Base-by-base conservation (phyloP, 2,113 vertebrate species). In the Pachypanchax playfairii region DNA sequence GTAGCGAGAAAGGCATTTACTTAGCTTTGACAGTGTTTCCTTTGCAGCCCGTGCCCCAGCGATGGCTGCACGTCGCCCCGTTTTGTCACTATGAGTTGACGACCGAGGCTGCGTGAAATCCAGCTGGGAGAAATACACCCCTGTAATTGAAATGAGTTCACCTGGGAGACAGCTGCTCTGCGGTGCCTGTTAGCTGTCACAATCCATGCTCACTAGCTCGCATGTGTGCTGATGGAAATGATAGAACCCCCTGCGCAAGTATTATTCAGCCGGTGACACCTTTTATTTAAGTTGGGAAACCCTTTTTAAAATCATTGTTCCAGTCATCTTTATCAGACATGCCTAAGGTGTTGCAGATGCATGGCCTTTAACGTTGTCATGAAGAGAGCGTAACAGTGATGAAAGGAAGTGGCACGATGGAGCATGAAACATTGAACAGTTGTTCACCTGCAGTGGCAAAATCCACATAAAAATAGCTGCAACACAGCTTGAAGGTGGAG, bases 131-230 rank as follows among this genome's bases (percentile, higher is more conserved):
- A 65, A 56, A 79, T 76, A 52, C 66, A 43, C 67, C 62, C 49
- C 51, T 70, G 47, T 88, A 89, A 91, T 90, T 90, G 88, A 91
- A 91, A 90, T 82, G 65, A 73, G 82, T 79, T 80, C 88, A 85
- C 83, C 84, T 88, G 83, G 77, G 85, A 88, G 86, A 81, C 75
- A 60, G 77, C 79, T 75, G 82, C 79, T 84, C 56, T 4, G 59
- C 1, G n/a, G 41, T 6, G 54, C 77, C 69, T 70, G 81, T 50
- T 84, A 70, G 80, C 84, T 83, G 80, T 78, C 77, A 71, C 74
- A 48, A 52, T 70, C 61, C 47, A 21, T 10, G 50, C 70, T 66
- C 25, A 15, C 54, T 39, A 67, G 42, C 3, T 60, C n/a, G 36
- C 41, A 15, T 44, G 55, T 9, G 29, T 43, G 26, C 18, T 7